phyloP scores from a whole-genome alignment of 2,888 invertebrate species.

The Lithophane leautieri region DNA sequence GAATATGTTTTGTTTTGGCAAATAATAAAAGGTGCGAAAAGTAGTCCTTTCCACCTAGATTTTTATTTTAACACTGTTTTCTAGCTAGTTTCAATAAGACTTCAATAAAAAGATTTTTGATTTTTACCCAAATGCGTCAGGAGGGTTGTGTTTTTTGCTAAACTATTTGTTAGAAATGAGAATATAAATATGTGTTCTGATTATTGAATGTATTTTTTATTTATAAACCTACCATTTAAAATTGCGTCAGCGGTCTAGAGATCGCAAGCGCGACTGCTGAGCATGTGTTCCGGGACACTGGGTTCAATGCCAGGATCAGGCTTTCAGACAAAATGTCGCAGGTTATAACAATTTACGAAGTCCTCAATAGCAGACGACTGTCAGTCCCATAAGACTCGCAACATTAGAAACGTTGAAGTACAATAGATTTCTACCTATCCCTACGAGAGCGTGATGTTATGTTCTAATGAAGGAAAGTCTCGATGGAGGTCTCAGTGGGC shows the following conservation, averaged over 20 bases:
- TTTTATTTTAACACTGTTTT: neutral
- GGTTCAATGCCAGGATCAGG: no score
- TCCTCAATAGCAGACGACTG: neutral
- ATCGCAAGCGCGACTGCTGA: no score
- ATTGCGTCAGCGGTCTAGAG: neutral
- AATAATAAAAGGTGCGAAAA: neutral
- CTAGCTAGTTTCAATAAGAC: no score
- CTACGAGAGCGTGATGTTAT: neutral
- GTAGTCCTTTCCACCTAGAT: no score
- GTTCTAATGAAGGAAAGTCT: neutral
- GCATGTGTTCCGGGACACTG: no score
- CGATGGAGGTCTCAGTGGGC: neutral
- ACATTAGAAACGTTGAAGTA: neutral
- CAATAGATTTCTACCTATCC: neutral
- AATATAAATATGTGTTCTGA: neutral
- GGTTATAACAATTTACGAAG: no score
- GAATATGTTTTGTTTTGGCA: neutral
- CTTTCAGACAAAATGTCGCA: no score
- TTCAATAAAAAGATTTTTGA: no score
- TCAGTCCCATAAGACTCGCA: neutral
- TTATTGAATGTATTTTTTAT: neutral
- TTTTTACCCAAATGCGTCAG: no score
- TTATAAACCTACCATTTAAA: neutral
- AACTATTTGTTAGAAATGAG: no score
- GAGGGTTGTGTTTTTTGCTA: no score